A percentile compares a stretch with the other conserved stretches of the same genome.
phyloP scores from a whole-genome alignment of 1,140 invertebrate species.

The Calycopis cecrops region DNA sequence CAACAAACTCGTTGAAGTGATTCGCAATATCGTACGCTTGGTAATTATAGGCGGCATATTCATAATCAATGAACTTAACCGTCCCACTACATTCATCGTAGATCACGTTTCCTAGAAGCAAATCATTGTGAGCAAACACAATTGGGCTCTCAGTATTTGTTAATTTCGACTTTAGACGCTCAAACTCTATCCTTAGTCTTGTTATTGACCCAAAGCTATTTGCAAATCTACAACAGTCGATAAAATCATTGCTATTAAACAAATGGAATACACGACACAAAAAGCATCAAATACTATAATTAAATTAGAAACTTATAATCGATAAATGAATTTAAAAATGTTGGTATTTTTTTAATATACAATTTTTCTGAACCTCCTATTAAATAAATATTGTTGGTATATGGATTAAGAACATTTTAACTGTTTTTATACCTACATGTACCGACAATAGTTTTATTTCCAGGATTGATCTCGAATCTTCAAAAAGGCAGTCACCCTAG shows the following conservation, averaged over 20 bases:
- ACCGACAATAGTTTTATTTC: too few relatives aligned
- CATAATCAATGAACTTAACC: slow-evolving; percentile 97
- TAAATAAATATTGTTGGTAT: too few relatives aligned
- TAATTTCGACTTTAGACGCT: slow-evolving; percentile 80
- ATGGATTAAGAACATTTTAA: too few relatives aligned
- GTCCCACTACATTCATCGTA: slow-evolving; percentile 82
- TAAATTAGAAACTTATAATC: too few relatives aligned
- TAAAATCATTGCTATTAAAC: slow-evolving; percentile 26
- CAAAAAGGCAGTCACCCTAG: too few relatives aligned
- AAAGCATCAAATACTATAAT: too few relatives aligned
- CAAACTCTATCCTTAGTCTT: slow-evolving; percentile 82
- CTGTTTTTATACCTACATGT: too few relatives aligned
- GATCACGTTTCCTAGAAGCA: slow-evolving; percentile 95
- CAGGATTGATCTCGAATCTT: too few relatives aligned
- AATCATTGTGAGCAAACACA: slow-evolving; percentile 98
- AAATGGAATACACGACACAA: slow-evolving; percentile 1
- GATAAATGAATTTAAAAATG: too few relatives aligned
- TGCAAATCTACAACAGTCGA: slow-evolving; percentile 79
- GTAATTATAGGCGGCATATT: slow-evolving; percentile 96
- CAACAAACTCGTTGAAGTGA: slow-evolving; percentile 98
- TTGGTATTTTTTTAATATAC: too few relatives aligned
- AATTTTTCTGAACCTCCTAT: too few relatives aligned
- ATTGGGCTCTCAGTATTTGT: slow-evolving; percentile 83
- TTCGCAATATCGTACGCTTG: slow-evolving; percentile 98
- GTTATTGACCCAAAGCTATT: slow-evolving; percentile 80